Evolutionary conservation across 2,888 invertebrate species (phyloP), one percentile per base, ranked within the genome.

Genomic region (Tenthredo amoena): DNA sequence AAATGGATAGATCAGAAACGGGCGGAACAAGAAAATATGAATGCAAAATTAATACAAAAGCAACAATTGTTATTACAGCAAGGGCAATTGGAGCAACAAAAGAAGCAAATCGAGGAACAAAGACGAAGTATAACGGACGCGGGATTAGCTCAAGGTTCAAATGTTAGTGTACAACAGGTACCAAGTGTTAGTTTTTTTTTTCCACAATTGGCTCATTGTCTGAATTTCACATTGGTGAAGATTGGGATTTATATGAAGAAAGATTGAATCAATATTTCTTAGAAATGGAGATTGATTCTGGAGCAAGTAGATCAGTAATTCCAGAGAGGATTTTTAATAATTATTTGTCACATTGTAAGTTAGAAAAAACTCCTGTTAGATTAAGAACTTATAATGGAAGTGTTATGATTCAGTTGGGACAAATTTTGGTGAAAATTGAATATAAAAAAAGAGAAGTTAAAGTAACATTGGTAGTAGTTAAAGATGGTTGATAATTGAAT

Each of bases 241-340:
- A 71, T 18, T 71, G 37, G 71, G 37, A 15, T 2, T 37, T 71
- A 37, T 71, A 37, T 12, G 18, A 71, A 15, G 71, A 71, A 37
- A 71, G 71, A n/a, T 18, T 62, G 9, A 26, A 21, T 3, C 62
- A 62, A 26, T 62, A 62, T 26, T 62, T 62, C 26, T 84, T 89
- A 79, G 83, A 87, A 55, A 87, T 91, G 68, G 86, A 88, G 86
- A 85, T 91, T 21, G 87, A 88, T 85, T 88, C 89, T 82, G 91
- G 91, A 77, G 90, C 90, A 6, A 89, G 89, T 74, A 85, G 87
- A 58, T 87, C 87, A 0, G 87, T 88, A 26, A 81, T 81, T 68
- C 72, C 81, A 5, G 43, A 85, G 21, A 40, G 6, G 65, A 1
- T 72, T 10, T 72, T 7, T n/a, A 72, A 2, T 18, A 34, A n/a